Base-by-base conservation (phyloP, 2,888 invertebrate species). In the Aphidoletes aphidimyza region DNA sequence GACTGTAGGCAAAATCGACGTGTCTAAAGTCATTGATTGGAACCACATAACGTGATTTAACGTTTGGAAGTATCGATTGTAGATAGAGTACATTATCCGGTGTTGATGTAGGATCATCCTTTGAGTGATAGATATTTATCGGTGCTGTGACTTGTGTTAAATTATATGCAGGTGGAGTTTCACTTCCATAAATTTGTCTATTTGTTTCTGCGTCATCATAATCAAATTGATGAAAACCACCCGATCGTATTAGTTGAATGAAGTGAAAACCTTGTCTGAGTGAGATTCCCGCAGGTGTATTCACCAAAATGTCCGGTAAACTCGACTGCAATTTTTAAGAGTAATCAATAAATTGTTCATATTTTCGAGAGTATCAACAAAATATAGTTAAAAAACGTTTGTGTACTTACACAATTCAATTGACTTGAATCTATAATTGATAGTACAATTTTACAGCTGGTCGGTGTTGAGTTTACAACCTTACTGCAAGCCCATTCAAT, bases 91-190 rank as follows among this genome's bases (percentile, higher is more conserved):
- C 85, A 83, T 85, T 84, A 17, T 8, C 6, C 22, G 30, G n/a
- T 47, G 91, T 89, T 0, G 94, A 92, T 85, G 95, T 88, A 89
- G 92, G 93, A 88, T 95, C 95, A 49, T 91, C 92, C 17, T 91
- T 90, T 0, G 93, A 92, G 88, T 92, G 94, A 87, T 94, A 93
- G 0, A 95, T 87, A 85, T 93, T 92, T 0, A 94, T 92, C 22
- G 94, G 93, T 3, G 92, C 89, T 0, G 90, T 92, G 1, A 94
- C 89, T 86, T 90, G 92, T 3, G 89, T 88, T 0, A 94, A 88
- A 86, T 92, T 89, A 87, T 94, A 94, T 0, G 87, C 87, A 0
- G 94, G 94, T 0, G 94, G 94, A 0, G 86, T 88, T 0, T 88
- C 85, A 30, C 89, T 89, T 0, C 92, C 91, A 87, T 94, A 94